Base-by-base conservation (phyloP, 2,113 vertebrate species). In the Saguinus midas region DNA sequence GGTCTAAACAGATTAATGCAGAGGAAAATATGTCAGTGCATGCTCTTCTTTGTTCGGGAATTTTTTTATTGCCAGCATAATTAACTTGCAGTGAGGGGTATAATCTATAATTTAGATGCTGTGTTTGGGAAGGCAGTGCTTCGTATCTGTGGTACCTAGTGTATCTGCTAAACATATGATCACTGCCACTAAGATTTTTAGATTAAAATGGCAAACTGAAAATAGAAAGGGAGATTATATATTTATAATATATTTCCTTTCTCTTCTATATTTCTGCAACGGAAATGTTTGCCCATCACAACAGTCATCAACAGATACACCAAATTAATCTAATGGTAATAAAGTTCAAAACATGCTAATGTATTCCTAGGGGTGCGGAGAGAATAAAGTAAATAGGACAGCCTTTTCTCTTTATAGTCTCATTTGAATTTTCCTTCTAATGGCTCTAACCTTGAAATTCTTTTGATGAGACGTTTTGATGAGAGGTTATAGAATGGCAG, bases 81-180 rank as follows among this genome's bases (percentile, higher is more conserved):
- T 85, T 93, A 90, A 84, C 95, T 96, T 80, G 11, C 14, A 91
- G 45, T 8, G 68, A 96, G 12, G 57, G 23, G 12, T 72, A 88
- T 57, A 12, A 87, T 97, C 90, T 96, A n/a, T 89, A 98, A 93
- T 97, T 97, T 84, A 91, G 35, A 95, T 68, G 29, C 95, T 6
- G 40, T 55, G 57, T 87, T 95, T 55, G 58, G 96, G 37, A 45
- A 68, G 93, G 88, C 97, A 97, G 91, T 68, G 18, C 1, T 98
- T 52, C 50, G 23, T 92, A 72, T 83, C 81, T 92, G 11, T 90
- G 29, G 17, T 66, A 91, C 0, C 8, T 97, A 48, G 43, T 79
- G 0, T 66, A 87, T 92, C 57, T 95, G 5, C 64, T 97, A 94
- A 98, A 79, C 81, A 73, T 58, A 81, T 73, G 85, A 90, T 87